Percentiles rank a stretch among this genome's conserved stretches.
These are phyloP conservation scores for Rhegmatorhina hoffmannsi DNA, from an alignment of 2,113 vertebrate genomes.

Conservation along the genomic window DNA sequence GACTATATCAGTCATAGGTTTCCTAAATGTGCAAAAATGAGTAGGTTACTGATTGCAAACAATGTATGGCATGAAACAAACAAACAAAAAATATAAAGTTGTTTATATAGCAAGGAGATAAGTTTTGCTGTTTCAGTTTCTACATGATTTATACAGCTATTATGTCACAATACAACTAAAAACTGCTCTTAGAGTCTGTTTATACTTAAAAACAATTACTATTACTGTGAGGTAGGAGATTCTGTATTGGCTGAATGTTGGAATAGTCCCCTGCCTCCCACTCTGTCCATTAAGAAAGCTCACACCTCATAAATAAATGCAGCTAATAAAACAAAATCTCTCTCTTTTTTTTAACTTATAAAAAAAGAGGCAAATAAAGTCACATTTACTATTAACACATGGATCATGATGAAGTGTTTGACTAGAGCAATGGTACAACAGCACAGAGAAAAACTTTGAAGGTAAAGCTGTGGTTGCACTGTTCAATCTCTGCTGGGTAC, in stretches of 20 bases:
- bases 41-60: neutral
- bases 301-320: slow-evolving; percentile 36
- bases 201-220: slow-evolving; percentile 2
- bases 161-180: neutral
- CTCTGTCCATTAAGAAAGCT: neutral
- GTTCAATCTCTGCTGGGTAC: neutral
- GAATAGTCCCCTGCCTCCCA: neutral
- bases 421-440: neutral
- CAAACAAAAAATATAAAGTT: neutral
- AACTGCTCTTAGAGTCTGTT: neutral
- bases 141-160: neutral
- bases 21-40: neutral
- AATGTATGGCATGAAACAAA: neutral
- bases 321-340: neutral
- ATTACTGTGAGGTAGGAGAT: neutral
- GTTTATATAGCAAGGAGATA: neutral
- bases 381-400: neutral
- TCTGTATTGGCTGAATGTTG: neutral
- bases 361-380: neutral
- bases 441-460: neutral
- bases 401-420: neutral
- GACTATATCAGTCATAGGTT: neutral
- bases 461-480: neutral
- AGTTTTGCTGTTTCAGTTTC: neutral
- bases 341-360: neutral